These are phyloP conservation scores for Orientallactaga bullata DNA, from an alignment of 2,113 vertebrate genomes.

Conservation along the genomic window DNA sequence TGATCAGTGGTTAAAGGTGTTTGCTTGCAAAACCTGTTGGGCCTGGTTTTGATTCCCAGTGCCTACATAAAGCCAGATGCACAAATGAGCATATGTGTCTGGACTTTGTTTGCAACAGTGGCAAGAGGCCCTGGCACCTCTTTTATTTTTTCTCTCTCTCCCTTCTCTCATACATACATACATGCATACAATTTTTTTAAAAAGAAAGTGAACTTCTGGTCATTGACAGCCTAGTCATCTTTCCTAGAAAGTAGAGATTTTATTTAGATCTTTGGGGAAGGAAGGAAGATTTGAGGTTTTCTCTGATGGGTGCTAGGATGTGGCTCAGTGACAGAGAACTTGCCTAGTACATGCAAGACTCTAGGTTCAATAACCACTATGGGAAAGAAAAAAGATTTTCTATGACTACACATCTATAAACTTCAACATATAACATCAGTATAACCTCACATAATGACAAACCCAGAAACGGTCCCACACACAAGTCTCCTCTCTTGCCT, in stretches of 20 bases:
- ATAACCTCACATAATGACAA: background rate
- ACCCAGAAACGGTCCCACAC: background rate
- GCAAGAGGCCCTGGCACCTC: too few species aligned
- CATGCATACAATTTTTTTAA: too few species aligned
- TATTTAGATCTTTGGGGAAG: conserved; percentile 4
- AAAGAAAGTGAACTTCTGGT: background rate
- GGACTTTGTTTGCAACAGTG: too few species aligned
- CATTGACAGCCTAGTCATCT: conserved; percentile 4
- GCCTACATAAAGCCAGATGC: too few species aligned
- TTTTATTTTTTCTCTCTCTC: too few species aligned
- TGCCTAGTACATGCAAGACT: too few species aligned
- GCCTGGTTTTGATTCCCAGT: too few species aligned
- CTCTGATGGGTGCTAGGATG: background rate
- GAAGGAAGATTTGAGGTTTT: conserved; percentile 1
- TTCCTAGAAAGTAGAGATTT: conserved; percentile 41
- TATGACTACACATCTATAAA: background rate
- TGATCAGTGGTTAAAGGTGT: too few species aligned
- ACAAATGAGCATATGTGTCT: too few species aligned
- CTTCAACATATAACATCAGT: background rate
- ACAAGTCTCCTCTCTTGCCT: background rate
- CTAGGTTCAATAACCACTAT: background rate
- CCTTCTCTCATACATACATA: too few species aligned
- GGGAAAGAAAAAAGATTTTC: background rate
- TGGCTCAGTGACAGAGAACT: background rate
- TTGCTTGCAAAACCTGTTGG: too few species aligned